Conservation (phyloP, 1,140 invertebrate genomes). For the Drosophila sulfurigaster region DNA sequence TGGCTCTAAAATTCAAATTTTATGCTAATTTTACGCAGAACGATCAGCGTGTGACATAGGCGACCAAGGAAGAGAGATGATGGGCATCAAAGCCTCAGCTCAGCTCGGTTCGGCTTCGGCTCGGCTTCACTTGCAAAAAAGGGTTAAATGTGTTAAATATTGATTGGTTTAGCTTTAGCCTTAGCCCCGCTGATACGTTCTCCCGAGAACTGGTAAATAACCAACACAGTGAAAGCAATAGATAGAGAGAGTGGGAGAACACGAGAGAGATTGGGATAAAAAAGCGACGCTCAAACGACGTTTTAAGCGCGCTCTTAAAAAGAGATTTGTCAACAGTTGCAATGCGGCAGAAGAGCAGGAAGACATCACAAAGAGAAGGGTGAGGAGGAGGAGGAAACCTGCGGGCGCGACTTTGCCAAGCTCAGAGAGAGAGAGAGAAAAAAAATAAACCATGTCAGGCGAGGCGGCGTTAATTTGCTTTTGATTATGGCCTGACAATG, state of each 20-base stretch:
- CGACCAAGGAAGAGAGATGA: slow-evolving; percentile 1
- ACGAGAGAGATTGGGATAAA: slow-evolving; percentile 27
- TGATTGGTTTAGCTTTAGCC: slow-evolving; percentile 69
- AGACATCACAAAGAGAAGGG: not conserved
- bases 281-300: slow-evolving; percentile 63
- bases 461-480: slow-evolving; percentile 70
- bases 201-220: slow-evolving; percentile 26
- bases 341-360: slow-evolving; percentile 55
- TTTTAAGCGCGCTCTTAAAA: slow-evolving; percentile 83
- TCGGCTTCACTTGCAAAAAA: slow-evolving; percentile 32
- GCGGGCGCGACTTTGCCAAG: slow-evolving; percentile 33
- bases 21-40: slow-evolving; percentile 82
- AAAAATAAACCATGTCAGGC: slow-evolving; percentile 50
- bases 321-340: slow-evolving; percentile 83
- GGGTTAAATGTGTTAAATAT: slow-evolving; percentile 82
- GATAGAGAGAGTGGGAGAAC: slow-evolving; percentile 22
- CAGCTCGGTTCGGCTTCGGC: slow-evolving; percentile 71
- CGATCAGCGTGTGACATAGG: slow-evolving; percentile 65
- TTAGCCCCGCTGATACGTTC: slow-evolving; percentile 26
- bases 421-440: not conserved
- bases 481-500: slow-evolving; percentile 75
- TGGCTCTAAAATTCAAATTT: slow-evolving; percentile 83
- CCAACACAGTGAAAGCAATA: slow-evolving; percentile 1
- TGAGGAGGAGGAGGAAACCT: slow-evolving; percentile 20
- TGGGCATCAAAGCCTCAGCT: slow-evolving; percentile 42